Base-by-base conservation (phyloP, 2,113 vertebrate genomes). In the Cyanistes caeruleus region DNA sequence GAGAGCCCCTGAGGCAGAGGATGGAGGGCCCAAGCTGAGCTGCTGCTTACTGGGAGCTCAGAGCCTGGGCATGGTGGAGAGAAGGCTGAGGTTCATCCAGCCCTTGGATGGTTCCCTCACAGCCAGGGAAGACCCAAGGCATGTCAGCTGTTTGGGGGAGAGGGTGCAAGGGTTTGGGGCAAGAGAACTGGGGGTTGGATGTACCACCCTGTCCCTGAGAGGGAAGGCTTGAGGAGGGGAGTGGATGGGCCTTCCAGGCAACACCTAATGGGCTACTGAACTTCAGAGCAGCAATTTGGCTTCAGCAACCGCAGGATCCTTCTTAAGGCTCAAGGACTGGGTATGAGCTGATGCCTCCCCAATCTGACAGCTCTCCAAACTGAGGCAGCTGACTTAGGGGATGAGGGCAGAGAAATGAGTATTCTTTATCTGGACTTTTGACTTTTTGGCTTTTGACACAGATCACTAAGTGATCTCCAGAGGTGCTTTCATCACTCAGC, bases 71-170 rank as follows among this genome's bases (percentile, higher is more conserved):
- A 7, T 37, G 5, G 4, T 33, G 30, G 46, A 51, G n/a, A 25
- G 24, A 63, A 43, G 17, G 18, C 49, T 12, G 4, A 64, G 56
- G 41, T 39, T 60, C 3, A 9, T 41, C 19, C 25, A 67, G 24
- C 9, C 14, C 13, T 69, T 8, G 4, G 13, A 28, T 24, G 14
- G 14, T 20, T 91, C 39, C 10, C 5, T 14, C 39, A 15, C 10
- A 5, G 41, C 15, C 33, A 43, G 28, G 33, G 10, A 74, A 75
- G 28, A 51, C 14, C 14, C 58, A n/a, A 25, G 23, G 9, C 15
- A 2, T 24, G 14, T 16, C 31, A 67, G 1, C 11, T 2, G 1
- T 63, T 27, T 53, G 5, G 20, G 15, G 10, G 2, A 39, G 5
- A 76, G 3, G 5, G 3, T 48, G 6, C 8, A 41, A 51, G 5